Percentiles rank a stretch among this genome's conserved stretches.
Evolutionary conservation across 2,113 vertebrate genomes (phyloP).

Genomic region (Oplegnathus fasciatus): DNA sequence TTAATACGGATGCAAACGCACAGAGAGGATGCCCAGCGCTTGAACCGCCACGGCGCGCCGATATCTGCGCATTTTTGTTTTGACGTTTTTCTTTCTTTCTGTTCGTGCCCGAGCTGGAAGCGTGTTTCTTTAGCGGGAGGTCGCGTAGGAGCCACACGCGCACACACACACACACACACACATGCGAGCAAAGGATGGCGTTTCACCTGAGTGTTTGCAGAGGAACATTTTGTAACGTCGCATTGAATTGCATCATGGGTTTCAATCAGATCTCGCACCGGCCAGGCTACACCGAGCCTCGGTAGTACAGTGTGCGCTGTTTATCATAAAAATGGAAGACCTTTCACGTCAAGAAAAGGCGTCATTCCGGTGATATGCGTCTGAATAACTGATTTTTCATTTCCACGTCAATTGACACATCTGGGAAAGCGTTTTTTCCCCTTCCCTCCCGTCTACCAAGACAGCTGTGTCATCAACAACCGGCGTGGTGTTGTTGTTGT

Average conservation of each 20-base stretch:
- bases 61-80: constrained; percentile 72
- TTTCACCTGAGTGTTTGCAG: constrained; percentile 52
- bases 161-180: too few species aligned
- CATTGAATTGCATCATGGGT: constrained; percentile 80
- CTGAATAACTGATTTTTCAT: constrained; percentile 65
- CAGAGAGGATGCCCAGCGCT: constrained; percentile 72
- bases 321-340: constrained; percentile 78
- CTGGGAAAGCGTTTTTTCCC: constrained; percentile 65
- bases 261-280: constrained; percentile 66
- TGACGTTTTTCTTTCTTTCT: constrained; percentile 34
- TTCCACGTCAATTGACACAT: constrained; percentile 76
- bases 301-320: constrained; percentile 61
- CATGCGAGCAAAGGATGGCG: constrained; percentile 44
- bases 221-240: constrained; percentile 77
- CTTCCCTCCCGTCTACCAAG: constrained; percentile 62
- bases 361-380: constrained; percentile 71
- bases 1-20: constrained; percentile 77
- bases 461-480: constrained; percentile 86
- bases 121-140: constrained; percentile 55
- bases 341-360: constrained; percentile 79
- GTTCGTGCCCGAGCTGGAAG: constrained; percentile 25
- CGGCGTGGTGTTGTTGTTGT: constrained; percentile 87
- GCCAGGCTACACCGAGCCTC: constrained; percentile 60
- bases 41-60: constrained; percentile 69
- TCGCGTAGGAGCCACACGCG: constrained; percentile 20